Evolutionary conservation across 2,113 vertebrate species (phyloP).

Genomic region (Nothoprocta pentlandii): DNA sequence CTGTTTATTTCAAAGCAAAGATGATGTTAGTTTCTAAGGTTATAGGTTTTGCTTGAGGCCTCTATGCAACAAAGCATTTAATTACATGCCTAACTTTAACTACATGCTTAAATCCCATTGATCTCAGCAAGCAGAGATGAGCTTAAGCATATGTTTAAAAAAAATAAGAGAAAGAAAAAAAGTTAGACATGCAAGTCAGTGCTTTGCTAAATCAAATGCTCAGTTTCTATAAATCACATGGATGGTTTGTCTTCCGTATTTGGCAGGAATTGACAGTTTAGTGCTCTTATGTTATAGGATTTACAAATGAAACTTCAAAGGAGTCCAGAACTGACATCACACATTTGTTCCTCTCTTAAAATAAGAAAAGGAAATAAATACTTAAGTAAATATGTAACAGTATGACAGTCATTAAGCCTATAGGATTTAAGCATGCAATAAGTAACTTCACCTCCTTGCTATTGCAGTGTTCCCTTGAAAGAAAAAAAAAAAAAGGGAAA

Average conservation of each 20-base stretch:
- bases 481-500: background rate
- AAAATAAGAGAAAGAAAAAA: background rate
- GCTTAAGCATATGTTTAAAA: background rate
- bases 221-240: background rate
- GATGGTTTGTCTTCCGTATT: slow-evolving; percentile 11
- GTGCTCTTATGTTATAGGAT: background rate
- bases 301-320: slow-evolving; percentile 8
- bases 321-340: background rate
- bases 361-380: background rate
- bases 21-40: background rate
- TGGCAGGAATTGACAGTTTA: slow-evolving; percentile 8
- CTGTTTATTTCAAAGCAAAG: background rate
- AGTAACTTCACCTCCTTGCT: background rate
- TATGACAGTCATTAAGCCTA: background rate
- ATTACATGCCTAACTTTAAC: background rate
- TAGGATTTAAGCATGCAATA: background rate
- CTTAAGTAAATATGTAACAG: background rate
- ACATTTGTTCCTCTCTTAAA: background rate
- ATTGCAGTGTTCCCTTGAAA: background rate
- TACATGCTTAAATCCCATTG: background rate
- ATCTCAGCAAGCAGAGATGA: background rate
- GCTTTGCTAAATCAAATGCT: slow-evolving; percentile 22
- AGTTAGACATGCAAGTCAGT: background rate
- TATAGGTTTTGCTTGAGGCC: background rate
- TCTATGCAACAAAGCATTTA: background rate